phyloP scores from a whole-genome alignment of 2,888 invertebrate genomes.

The Meiosimyza decipiens region DNA sequence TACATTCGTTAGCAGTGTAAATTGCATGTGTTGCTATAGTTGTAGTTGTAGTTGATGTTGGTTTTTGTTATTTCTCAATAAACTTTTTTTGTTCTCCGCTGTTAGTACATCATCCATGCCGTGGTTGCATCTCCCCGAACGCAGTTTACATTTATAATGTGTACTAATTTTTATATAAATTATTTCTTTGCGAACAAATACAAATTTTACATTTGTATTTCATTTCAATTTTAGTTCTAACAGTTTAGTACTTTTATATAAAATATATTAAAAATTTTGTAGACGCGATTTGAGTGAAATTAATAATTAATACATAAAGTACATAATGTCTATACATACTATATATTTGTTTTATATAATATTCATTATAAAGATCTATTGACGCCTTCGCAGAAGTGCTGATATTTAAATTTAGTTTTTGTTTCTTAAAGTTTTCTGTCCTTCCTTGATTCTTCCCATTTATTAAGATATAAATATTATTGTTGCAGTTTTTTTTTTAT shows the following conservation, averaged over 20 bases:
- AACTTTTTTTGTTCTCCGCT: slow-evolving; percentile 4
- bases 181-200: slow-evolving; percentile 24
- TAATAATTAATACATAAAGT: slow-evolving; percentile 28
- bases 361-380: slow-evolving; percentile 32
- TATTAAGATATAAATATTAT: slow-evolving; percentile 40
- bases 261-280: slow-evolving; percentile 34
- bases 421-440: slow-evolving; percentile 25
- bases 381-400: slow-evolving; percentile 42
- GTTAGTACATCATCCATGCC: no score
- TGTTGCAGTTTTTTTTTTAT: slow-evolving; percentile 41
- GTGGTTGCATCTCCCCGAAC: slow-evolving; percentile 14
- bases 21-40: slow-evolving; percentile 10
- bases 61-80: neutral
- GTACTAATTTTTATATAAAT: slow-evolving; percentile 18
- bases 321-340: slow-evolving; percentile 34
- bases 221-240: slow-evolving; percentile 19
- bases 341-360: slow-evolving; percentile 28
- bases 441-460: slow-evolving; percentile 25
- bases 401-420: slow-evolving; percentile 41
- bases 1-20: slow-evolving; percentile 34
- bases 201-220: slow-evolving; percentile 24
- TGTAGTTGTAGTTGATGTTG: neutral
- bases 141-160: neutral
- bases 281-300: slow-evolving; percentile 26
- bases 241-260: slow-evolving; percentile 19